Conservation (phyloP, 2,888 invertebrate genomes). For the Synergus laeviventris region DNA sequence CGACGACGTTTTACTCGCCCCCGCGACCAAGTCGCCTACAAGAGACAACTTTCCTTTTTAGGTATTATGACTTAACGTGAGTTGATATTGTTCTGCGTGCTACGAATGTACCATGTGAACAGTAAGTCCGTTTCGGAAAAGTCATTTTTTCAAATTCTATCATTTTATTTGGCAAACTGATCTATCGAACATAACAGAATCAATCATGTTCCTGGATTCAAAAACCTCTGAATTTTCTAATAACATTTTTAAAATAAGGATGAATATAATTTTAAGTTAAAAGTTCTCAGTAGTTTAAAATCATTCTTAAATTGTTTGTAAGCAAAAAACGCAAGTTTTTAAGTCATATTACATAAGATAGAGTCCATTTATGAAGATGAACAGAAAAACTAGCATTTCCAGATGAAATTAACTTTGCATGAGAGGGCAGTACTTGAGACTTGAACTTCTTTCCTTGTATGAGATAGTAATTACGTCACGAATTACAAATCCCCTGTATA, state of each 20-base stretch:
- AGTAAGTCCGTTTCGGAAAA: slow-evolving; percentile 16
- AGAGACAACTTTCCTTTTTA: slow-evolving; percentile 63
- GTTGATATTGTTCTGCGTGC: slow-evolving; percentile 33
- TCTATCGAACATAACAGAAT: neutral
- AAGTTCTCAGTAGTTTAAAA: neutral
- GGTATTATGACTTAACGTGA: slow-evolving; percentile 47
- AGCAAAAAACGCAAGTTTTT: neutral
- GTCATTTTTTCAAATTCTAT: neutral
- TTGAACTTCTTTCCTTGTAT: slow-evolving; percentile 35
- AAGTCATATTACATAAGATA: neutral
- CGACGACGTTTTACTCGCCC: slow-evolving; percentile 58
- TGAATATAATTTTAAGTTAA: neutral
- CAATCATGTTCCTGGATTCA: neutral
- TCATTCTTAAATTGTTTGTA: neutral
- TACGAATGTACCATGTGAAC: slow-evolving; percentile 22
- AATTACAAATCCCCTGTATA: slow-evolving; percentile 37
- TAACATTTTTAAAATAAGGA: neutral
- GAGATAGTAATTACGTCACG: slow-evolving; percentile 28
- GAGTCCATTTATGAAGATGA: neutral
- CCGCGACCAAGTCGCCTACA: slow-evolving; percentile 62
- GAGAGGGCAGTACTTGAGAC: slow-evolving; percentile 16
- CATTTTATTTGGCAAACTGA: neutral
- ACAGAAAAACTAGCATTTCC: neutral
- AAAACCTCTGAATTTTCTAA: neutral
- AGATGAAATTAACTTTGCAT: slow-evolving; percentile 23